Evolutionary conservation across 2,888 invertebrate species (phyloP).

Genomic region (Caenorhabditis uteleia): DNA sequence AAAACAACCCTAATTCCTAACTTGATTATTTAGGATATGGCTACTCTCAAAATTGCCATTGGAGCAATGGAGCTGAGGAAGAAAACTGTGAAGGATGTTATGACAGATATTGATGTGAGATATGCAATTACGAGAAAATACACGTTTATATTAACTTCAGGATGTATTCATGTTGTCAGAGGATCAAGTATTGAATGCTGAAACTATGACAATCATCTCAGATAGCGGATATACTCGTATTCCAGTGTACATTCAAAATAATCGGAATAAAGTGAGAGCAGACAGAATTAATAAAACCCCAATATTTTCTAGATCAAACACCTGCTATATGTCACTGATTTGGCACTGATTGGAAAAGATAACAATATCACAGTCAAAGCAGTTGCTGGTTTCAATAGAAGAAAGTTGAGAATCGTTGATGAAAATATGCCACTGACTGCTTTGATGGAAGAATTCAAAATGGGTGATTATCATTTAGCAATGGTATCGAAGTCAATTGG

Average conservation of each 20-base stretch:
- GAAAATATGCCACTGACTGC: constrained; percentile 92
- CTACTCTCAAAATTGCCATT: constrained; percentile 63
- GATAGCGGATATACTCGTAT: constrained; percentile 89
- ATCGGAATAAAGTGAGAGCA: constrained; percentile 75
- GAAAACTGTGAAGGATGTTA: constrained; percentile 90
- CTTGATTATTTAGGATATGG: constrained; percentile 61
- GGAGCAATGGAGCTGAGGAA: constrained; percentile 92
- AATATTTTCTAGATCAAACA: constrained; percentile 56
- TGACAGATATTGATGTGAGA: constrained; percentile 85
- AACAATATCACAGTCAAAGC: constrained; percentile 78
- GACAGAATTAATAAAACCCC: constrained; percentile 9
- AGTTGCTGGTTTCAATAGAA: constrained; percentile 78
- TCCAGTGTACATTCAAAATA: constrained; percentile 85
- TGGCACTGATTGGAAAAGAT: constrained; percentile 97
- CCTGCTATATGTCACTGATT: constrained; percentile 89
- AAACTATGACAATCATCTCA: constrained; percentile 94
- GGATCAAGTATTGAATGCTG: constrained; percentile 85
- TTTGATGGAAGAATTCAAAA: constrained; percentile 96
- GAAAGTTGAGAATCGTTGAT: constrained; percentile 92
- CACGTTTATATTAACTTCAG: constrained; percentile 73
- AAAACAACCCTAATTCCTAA: neutral
- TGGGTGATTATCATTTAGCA: constrained; percentile 73
- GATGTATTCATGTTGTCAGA: constrained; percentile 95
- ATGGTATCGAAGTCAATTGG: constrained; percentile 69
- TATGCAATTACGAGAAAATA: neutral